These are phyloP conservation scores for Plagodis pulveraria DNA, from an alignment of 2,888 invertebrate genomes.

Conservation along the genomic window DNA sequence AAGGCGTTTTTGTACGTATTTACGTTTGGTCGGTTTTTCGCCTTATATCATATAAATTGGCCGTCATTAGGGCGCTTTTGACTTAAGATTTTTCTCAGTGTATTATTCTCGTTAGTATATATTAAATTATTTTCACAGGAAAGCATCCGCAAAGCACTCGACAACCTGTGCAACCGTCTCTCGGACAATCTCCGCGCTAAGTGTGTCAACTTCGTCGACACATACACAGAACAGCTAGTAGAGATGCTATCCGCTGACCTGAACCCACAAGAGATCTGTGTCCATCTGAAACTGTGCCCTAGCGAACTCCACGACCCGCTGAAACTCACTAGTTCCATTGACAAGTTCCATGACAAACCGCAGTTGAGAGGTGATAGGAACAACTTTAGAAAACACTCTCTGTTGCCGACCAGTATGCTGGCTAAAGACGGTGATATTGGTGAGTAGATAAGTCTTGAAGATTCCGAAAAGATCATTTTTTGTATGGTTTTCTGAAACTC, in stretches of 20 bases:
- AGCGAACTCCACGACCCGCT: conserved; percentile 67
- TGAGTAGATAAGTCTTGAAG: conserved; percentile 51
- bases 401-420: conserved; percentile 64
- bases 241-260: conserved; percentile 92
- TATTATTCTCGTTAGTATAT: no score
- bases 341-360: conserved; percentile 70
- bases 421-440: conserved; percentile 59
- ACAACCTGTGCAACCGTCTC: conserved; percentile 89
- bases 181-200: conserved; percentile 86
- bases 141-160: conserved; percentile 88
- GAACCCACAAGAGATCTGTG: conserved; percentile 88
- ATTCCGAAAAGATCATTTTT: no score
- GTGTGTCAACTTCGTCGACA: conserved; percentile 91
- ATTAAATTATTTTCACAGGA: conserved; percentile 75
- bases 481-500: no score
- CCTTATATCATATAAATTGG: no score
- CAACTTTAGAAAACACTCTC: conserved; percentile 57
- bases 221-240: conserved; percentile 90
- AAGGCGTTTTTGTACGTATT: no score
- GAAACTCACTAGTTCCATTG: conserved; percentile 55
- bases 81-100: no score
- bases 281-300: conserved; percentile 89
- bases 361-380: conserved; percentile 67
- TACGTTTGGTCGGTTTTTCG: no score
- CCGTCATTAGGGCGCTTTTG: no score